Percentiles rank a stretch among this genome's conserved stretches.
These are phyloP conservation scores for Aphelenchoides fujianensis DNA, from an alignment of 1,140 invertebrate genomes.

Conservation along the genomic window DNA sequence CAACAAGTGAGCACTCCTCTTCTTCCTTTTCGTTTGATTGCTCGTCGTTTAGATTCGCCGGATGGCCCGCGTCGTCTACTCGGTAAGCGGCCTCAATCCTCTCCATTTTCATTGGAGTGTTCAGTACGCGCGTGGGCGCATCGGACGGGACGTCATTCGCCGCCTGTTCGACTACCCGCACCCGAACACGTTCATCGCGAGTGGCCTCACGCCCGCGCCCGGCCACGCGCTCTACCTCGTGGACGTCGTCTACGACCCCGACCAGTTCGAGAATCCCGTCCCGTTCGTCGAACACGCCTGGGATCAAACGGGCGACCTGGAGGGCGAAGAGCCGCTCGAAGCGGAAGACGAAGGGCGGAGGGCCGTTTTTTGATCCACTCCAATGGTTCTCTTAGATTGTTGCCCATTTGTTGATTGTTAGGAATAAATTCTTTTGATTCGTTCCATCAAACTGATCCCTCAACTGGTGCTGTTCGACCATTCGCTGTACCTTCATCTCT, in stretches of 20 bases:
- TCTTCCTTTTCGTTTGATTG: no score
- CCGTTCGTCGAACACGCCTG: conserved; percentile 38
- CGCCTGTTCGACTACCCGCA: conserved; percentile 41
- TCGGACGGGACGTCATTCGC: not conserved
- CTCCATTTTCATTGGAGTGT: no score
- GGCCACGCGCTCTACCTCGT: conserved; percentile 39
- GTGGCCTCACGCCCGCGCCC: conserved; percentile 27
- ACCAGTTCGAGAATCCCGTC: conserved; percentile 33
- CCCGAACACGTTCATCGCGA: conserved; percentile 35
- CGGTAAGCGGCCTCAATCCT: no score
- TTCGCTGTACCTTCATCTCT: not conserved
- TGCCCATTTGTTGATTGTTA: no score
- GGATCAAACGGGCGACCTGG: conserved; percentile 22
- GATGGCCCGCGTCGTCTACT: conserved; percentile 42
- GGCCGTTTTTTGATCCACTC: no score
- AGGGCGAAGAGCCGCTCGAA: not conserved
- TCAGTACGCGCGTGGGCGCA: conserved; percentile 30
- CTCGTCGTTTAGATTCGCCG: conserved; percentile 46
- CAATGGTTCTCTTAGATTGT: no score
- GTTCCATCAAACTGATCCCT: no score
- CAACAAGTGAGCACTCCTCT: conserved; percentile 44
- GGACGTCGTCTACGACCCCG: conserved; percentile 45
- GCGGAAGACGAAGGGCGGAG: not conserved
- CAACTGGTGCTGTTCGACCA: not conserved
- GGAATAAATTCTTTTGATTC: no score